Conservation (phyloP, 2,797 vertebrate species). For the Geotrypetes seraphini region DNA sequence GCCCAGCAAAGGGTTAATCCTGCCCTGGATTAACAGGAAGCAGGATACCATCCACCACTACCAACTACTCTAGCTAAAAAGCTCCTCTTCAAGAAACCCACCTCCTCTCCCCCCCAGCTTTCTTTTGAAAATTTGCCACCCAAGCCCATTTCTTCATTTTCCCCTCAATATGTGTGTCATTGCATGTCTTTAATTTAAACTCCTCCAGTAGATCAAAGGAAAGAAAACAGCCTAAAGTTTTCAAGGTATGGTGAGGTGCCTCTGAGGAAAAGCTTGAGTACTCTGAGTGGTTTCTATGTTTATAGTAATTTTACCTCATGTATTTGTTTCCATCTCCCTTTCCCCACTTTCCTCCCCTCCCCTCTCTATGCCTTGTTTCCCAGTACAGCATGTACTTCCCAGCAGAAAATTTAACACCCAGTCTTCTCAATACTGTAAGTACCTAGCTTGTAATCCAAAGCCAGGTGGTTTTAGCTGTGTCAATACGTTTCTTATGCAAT, state of each 20-base stretch:
- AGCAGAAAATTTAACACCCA: background rate
- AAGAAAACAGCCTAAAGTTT: background rate
- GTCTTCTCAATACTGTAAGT: background rate
- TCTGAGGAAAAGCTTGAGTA: background rate
- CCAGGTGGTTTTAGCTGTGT: background rate
- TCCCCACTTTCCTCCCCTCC: constrained; percentile 6
- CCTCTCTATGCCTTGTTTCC: background rate
- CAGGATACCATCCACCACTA: constrained; percentile 4
- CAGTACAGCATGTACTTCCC: background rate
- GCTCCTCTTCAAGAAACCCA: too few species aligned
- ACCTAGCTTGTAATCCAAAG: background rate
- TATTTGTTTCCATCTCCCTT: background rate
- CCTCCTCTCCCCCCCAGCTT: accelerated
- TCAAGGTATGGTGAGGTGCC: too few species aligned
- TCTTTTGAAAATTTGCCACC: background rate
- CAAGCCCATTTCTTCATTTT: background rate
- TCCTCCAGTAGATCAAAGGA: background rate
- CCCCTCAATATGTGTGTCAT: background rate
- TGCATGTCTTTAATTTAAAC: background rate
- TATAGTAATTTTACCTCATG: background rate
- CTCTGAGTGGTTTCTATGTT: background rate
- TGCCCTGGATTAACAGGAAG: too few species aligned
- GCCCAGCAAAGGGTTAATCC: too few species aligned
- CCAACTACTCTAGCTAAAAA: constrained; percentile 12
- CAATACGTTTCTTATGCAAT: background rate